Evolutionary conservation across 2,113 vertebrate species (phyloP).

Genomic region (Phylloscopus whistleri): DNA sequence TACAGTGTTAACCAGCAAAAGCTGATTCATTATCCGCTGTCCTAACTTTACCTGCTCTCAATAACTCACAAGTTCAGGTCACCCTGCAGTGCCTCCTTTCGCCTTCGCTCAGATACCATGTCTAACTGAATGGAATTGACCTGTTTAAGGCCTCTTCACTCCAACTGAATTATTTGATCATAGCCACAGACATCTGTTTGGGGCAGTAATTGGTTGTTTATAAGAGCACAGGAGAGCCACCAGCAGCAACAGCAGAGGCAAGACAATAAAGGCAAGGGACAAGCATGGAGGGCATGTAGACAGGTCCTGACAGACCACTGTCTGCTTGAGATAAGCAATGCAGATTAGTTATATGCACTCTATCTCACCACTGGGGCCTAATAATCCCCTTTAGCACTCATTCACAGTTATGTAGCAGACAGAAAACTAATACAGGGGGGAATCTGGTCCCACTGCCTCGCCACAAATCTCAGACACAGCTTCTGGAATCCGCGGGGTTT

Average conservation of each 20-base stretch:
- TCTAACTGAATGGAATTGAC: conserved; percentile 88
- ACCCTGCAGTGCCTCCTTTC: conserved; percentile 65
- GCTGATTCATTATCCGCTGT: conserved; percentile 37
- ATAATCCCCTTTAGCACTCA: conserved; percentile 79
- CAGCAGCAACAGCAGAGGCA: conserved; percentile 53
- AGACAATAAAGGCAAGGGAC: conserved; percentile 77
- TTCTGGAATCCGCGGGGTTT: conserved; percentile 76
- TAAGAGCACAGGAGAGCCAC: conserved; percentile 72
- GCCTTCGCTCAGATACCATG: conserved; percentile 76
- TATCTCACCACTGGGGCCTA: conserved; percentile 71
- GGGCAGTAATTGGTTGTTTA: conserved; percentile 86
- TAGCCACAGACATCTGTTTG: conserved; percentile 85
- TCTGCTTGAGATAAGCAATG: conserved; percentile 74
- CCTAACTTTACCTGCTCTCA: conserved; percentile 49
- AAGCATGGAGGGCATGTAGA: conserved; percentile 70
- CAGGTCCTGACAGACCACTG: conserved; percentile 71
- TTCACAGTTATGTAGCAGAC: conserved; percentile 70
- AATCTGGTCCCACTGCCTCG: conserved; percentile 56
- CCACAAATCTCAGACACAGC: conserved; percentile 73
- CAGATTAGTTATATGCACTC: conserved; percentile 75
- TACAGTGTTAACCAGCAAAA: not conserved
- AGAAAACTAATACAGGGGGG: conserved; percentile 72
- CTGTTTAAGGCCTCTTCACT: conserved; percentile 81
- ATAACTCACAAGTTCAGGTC: conserved; percentile 67
- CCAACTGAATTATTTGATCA: conserved; percentile 86